Percentiles rank a stretch among this genome's conserved stretches.
phyloP scores from a whole-genome alignment of 2,797 vertebrate genomes.

The Graptemys geographica region DNA sequence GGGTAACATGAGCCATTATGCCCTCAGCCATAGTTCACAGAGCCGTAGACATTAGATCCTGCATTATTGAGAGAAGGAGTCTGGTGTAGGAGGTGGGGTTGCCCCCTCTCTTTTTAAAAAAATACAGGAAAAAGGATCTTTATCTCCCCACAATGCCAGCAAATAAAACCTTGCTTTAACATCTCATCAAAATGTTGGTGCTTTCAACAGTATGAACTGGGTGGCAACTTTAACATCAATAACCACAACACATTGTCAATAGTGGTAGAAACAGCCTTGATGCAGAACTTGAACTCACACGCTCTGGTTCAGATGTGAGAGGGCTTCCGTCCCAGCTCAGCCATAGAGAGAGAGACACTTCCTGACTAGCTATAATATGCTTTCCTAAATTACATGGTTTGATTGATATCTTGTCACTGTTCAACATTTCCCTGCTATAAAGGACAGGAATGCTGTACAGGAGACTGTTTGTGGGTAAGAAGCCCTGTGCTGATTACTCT shows the following conservation, averaged over 20 bases:
- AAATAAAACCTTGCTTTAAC: background rate
- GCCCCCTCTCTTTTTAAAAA: background rate
- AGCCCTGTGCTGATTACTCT: too few species aligned
- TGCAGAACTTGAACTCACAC: background rate
- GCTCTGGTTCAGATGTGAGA: background rate
- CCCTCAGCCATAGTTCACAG: slow-evolving; percentile 15
- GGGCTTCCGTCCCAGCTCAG: background rate
- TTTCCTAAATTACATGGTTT: background rate
- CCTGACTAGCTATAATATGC: background rate
- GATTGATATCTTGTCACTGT: background rate
- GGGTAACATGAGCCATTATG: background rate
- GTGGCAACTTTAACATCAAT: background rate
- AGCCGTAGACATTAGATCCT: slow-evolving; percentile 51
- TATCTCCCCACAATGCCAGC: background rate
- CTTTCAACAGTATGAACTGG: background rate
- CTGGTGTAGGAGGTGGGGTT: slow-evolving; percentile 31
- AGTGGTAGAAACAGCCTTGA: background rate
- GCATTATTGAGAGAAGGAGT: background rate
- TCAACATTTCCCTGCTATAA: background rate
- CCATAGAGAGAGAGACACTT: background rate
- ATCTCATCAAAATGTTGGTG: background rate
- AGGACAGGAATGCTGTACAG: background rate
- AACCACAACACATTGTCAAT: background rate
- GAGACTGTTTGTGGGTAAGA: background rate
- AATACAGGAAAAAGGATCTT: slow-evolving; percentile 14